These are phyloP conservation scores for Cataglyphis albicans DNA, from an alignment of 2,888 invertebrate genomes.

Conservation along the genomic window DNA sequence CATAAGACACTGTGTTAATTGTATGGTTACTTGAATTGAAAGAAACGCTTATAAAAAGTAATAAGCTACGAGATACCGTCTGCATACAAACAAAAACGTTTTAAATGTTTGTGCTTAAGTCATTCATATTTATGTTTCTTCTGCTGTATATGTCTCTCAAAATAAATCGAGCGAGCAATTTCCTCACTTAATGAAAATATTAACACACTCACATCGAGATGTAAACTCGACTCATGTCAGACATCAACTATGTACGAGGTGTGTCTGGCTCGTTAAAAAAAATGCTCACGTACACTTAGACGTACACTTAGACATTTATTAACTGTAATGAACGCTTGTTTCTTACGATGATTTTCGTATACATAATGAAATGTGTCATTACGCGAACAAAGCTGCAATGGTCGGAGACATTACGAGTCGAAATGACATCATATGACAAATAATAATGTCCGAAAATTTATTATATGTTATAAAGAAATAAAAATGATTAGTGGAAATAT, in stretches of 20 bases:
- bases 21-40: no score
- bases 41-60: slow-evolving; percentile 45
- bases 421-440: slow-evolving; percentile 2
- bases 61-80: slow-evolving; percentile 50
- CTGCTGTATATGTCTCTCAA: slow-evolving; percentile 43
- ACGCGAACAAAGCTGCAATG: background rate
- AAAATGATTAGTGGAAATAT: background rate
- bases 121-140: slow-evolving; percentile 23
- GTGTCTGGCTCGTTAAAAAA: slow-evolving; percentile 19
- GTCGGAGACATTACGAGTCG: background rate
- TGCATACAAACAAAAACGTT: background rate
- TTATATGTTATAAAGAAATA: slow-evolving; percentile 14
- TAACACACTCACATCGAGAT: slow-evolving; percentile 29
- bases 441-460: slow-evolving; percentile 3
- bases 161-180: slow-evolving; percentile 13
- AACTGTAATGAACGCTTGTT: slow-evolving; percentile 36
- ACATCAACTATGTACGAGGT: background rate
- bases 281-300: slow-evolving; percentile 4
- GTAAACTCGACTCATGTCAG: slow-evolving; percentile 24
- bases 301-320: slow-evolving; percentile 22
- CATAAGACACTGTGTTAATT: background rate
- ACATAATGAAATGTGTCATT: slow-evolving; percentile 32
- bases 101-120: background rate
- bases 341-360: slow-evolving; percentile 16
- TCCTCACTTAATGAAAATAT: slow-evolving; percentile 32